Base-by-base conservation (phyloP, 2,888 invertebrate genomes). In the Stenodera caucasica region DNA sequence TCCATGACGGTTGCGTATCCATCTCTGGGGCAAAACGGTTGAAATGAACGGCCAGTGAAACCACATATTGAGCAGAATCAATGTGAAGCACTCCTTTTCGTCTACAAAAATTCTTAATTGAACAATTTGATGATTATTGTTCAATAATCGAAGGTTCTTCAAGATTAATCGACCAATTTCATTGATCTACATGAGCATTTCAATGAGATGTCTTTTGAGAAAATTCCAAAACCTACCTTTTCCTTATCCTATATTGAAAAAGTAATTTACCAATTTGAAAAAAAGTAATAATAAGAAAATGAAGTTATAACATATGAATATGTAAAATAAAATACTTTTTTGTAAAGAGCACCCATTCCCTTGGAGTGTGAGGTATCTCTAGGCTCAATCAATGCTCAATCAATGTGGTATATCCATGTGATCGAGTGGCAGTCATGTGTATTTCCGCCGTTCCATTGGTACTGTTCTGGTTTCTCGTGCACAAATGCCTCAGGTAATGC, bases 401-500 rank as follows among this genome's bases (percentile, higher is more conserved):
- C 72, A 71, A 70, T 74, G 73, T 73, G 74, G 74, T 72, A 74
- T 71, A 72, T 71, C 72, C 70, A 67, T 73, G 70, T 70, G 70
- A 70, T 75, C 73, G 71, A 75, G 73, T 75, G 72, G 72, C 75
- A 72, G 75, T 74, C 71, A 73, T 73, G 74, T 68, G 69, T 71
- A 67, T 63, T 66, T 68, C 66, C 75, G 73, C 75, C 75, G 72
- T 75, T 74, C 76, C 77, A 76, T 76, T 77, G 77, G 74, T 74
- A 72, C 75, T 73, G 72, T 76, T 73, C 73, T 75, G 73, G 76
- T 78, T 74, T 73, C 76, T 76, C 75, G 69, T 74, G 70, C 71
- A 73, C 75, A 69, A 67, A 74, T 77, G 78, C 76, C 76, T 76
- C 78, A 78, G 78, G 78, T 78, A 78, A 78, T 78, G 76, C 75